phyloP scores from a whole-genome alignment of 2,797 vertebrate species.

The Astyanax mexicanus region DNA sequence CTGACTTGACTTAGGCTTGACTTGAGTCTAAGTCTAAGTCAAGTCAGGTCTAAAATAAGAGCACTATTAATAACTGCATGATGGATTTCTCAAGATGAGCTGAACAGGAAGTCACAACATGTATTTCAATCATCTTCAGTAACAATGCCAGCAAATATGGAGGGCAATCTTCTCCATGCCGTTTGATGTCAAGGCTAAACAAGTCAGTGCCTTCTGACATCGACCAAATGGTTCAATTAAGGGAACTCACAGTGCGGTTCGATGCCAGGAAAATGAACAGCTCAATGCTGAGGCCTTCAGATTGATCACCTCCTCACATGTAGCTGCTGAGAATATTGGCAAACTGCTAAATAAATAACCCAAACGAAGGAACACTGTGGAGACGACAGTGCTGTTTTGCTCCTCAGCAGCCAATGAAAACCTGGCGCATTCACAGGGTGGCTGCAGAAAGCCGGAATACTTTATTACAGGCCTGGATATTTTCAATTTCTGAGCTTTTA shows the following conservation, averaged over 20 bases:
- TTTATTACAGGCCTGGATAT: not conserved
- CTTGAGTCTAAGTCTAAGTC: no score
- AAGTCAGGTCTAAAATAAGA: no score
- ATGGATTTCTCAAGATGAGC: no score
- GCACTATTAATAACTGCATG: no score
- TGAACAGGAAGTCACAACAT: not conserved
- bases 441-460: not conserved
- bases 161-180: not conserved
- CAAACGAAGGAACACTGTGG: constrained; percentile 33
- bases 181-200: constrained; percentile 15
- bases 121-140: not conserved
- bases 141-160: not conserved
- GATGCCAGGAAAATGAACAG: constrained; percentile 42
- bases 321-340: constrained; percentile 43
- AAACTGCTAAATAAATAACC: constrained; percentile 55
- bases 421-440: constrained; percentile 7
- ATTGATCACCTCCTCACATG: constrained; percentile 47
- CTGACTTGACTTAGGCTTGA: no score
- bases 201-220: constrained; percentile 25
- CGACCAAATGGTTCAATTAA: constrained; percentile 44
- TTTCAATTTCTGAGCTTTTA: not conserved
- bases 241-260: constrained; percentile 13
- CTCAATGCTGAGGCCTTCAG: constrained; percentile 39
- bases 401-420: constrained; percentile 28
- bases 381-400: not conserved